Base-by-base conservation (phyloP, 2,113 vertebrate species). In the Cyprinodon tularosa region DNA sequence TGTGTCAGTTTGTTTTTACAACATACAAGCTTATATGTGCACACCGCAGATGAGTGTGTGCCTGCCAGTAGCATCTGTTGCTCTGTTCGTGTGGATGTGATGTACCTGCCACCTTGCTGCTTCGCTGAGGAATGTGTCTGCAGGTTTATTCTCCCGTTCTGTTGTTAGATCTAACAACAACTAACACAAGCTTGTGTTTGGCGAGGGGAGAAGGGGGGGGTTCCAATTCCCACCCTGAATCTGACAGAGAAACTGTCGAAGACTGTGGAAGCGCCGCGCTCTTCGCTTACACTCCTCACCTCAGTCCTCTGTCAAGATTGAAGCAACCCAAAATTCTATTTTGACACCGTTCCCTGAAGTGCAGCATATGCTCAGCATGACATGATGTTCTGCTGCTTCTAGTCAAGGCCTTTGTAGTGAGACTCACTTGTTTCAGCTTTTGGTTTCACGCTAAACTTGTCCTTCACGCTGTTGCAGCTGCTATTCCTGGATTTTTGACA, bases 91-190 rank as follows among this genome's bases (percentile, higher is more conserved):
- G 87, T 82, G 83, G 84, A 90, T 79, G 87, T 90, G 87, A 85
- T 91, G 89, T 92, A 92, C 90, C 91, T 92, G 89, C 91, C 87
- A 89, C 88, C 84, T 88, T 60, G 71, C 81, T 86, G 82, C 82
- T 82, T 82, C 74, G 75, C 77, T 81, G 80, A 85, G 82, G 77
- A 78, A 71, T 71, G 78, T 80, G 66, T 74, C 3, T 57, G 50
- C 14, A 14, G 20, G 50, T 57, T 6, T 57, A 57, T 57, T 20
- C 20, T 57, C 50, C 50, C 7, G 9, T 57, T 60, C 74, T 88
- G 87, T 87, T 89, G 82, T 89, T 88, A 81, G 76, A 82, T 81
- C 77, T 90, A 89, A 89, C 87, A 91, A 86, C 78, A 79, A 86
- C 82, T 84, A 90, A 89, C 79, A 84, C 50, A 53, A 80, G 65